phyloP scores from a whole-genome alignment of 2,797 vertebrate species.

The Mus caroli region DNA sequence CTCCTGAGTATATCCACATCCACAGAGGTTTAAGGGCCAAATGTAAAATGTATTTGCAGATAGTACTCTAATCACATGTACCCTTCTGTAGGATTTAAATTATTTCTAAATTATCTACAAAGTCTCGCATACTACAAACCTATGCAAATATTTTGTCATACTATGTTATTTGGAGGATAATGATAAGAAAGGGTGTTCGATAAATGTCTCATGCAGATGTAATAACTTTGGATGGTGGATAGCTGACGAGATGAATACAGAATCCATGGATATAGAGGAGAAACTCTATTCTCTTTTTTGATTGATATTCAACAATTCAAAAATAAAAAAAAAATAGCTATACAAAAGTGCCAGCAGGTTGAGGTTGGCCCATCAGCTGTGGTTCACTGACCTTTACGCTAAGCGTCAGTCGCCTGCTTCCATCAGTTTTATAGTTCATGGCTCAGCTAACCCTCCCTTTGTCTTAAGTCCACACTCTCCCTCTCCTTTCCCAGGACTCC shows the following conservation, averaged over 20 bases:
- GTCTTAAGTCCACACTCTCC: not conserved
- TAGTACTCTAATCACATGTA: not conserved
- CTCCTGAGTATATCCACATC: not conserved
- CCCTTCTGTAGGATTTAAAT: not conserved
- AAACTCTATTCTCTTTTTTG: not conserved
- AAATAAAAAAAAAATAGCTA: not conserved
- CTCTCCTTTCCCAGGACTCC: not conserved
- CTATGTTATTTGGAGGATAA: not conserved
- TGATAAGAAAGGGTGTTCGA: not conserved
- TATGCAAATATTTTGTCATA: not conserved
- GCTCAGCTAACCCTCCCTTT: not conserved
- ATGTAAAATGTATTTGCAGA: not conserved
- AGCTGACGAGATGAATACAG: not conserved
- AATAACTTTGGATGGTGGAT: not conserved
- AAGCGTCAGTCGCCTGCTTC: not conserved
- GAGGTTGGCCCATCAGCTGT: not conserved
- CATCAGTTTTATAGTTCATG: not conserved
- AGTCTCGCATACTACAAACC: not conserved
- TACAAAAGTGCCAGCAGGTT: not conserved
- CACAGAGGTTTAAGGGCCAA: not conserved
- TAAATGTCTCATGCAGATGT: not conserved
- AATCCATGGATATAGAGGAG: not conserved
- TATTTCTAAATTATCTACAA: not conserved
- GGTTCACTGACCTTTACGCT: not conserved
- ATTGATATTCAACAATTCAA: conserved; percentile 15